Percentiles rank a stretch among this genome's conserved stretches.
Conservation (phyloP, 1,140 invertebrate species). For the Cataglyphis hispanica region DNA sequence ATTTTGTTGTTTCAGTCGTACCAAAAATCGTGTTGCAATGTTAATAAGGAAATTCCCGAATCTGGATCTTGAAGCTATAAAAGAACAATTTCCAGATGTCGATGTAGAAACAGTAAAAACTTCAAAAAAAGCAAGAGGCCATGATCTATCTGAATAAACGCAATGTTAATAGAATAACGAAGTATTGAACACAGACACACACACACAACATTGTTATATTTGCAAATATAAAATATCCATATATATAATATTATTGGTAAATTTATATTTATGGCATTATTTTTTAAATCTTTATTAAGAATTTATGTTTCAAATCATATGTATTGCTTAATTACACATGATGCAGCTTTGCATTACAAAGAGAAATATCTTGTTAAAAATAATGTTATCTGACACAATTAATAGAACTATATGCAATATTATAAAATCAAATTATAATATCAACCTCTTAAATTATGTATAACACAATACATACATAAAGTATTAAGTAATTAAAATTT, state of each 20-base stretch:
- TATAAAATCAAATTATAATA: neutral
- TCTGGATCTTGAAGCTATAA: conserved; percentile 90
- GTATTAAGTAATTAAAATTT: neutral
- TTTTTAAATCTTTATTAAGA: neutral
- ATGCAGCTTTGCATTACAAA: neutral
- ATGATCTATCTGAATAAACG: conserved; percentile 87
- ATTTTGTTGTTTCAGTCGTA: conserved; percentile 86
- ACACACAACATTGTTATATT: neutral
- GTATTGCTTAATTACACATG: neutral
- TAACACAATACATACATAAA: neutral
- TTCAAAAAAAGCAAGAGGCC: conserved; percentile 88
- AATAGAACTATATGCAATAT: neutral
- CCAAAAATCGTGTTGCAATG: conserved; percentile 89
- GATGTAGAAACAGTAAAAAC: conserved; percentile 90
- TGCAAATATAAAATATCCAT: neutral
- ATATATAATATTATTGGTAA: conserved; percentile 1
- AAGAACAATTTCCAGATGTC: conserved; percentile 92
- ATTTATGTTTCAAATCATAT: neutral
- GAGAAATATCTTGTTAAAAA: neutral
- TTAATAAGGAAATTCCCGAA: conserved; percentile 92
- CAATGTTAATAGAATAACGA: conserved; percentile 26
- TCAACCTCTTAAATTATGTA: neutral
- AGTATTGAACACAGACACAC: neutral
- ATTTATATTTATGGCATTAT: neutral
- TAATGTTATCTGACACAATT: neutral